Base-by-base conservation (phyloP, 2,888 invertebrate species). In the Scaptomyza tumidula region DNA sequence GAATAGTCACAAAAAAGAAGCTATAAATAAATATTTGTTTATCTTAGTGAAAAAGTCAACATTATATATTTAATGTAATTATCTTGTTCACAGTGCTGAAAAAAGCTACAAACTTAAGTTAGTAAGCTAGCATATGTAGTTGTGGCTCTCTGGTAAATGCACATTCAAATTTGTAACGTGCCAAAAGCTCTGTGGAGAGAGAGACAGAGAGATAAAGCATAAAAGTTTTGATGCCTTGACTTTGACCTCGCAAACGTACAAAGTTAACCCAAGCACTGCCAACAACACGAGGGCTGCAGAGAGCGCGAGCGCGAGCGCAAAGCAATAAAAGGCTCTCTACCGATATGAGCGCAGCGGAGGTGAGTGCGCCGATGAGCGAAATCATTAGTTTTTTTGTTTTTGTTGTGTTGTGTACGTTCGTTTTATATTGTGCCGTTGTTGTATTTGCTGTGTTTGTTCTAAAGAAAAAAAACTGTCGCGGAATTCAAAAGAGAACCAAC, bases 311-410 rank as follows among this genome's bases (percentile, higher is more conserved):
- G 44, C 27, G 27, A 78, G 70, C 50, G 65, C 77, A 78, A 27
- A 53, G 31, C 41, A 4, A 35, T 0, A 35, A 59, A 33, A 9
- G 37, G n/a, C 41, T 37, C 37, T 46, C 35, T 41, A 16, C 45
- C 13, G 27, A 64, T 45, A 78, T 86, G 87, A 78, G 85, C 48
- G 63, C 37, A n/a, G 9, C 59, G 33, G 78, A 81, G 87, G 85
- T 81, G 60, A 80, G 86, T 84, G 59, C 24, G 24, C 43, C 43
- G 43, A 9, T 27, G 31, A 11, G 16, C 3, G 46, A 14, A 37
- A 44, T 10, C 9, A 0, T 35, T 14, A 7, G 2, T 44, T 16
- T 31, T 33, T 33, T 33, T 44, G 31, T 31, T 37, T 33, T 44
- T 61, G 13, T 24, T 49, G 3, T 19, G 33, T n/a, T 6, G n/a